These are phyloP conservation scores for Nephotettix cincticeps DNA, from an alignment of 1,140 invertebrate genomes.

Conservation along the genomic window DNA sequence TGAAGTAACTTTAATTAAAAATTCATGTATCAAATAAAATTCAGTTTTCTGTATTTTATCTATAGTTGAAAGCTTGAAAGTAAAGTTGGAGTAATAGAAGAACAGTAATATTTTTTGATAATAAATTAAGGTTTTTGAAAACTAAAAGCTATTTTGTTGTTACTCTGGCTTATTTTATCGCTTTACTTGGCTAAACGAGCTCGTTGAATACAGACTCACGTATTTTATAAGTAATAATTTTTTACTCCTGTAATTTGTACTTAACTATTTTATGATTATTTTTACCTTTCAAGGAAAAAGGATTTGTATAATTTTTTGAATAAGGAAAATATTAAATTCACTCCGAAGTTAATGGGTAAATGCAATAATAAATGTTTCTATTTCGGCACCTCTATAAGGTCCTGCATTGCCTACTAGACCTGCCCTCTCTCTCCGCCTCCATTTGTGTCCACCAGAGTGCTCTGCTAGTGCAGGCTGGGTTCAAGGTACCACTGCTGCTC, in stretches of 20 bases:
- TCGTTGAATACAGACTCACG: neutral
- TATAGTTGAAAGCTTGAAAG: too few species aligned
- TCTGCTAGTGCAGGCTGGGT: constrained; percentile 5
- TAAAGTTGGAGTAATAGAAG: too few species aligned
- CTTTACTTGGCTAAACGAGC: too few species aligned
- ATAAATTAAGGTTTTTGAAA: too few species aligned
- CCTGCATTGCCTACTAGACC: constrained; percentile 31
- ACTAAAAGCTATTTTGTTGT: too few species aligned
- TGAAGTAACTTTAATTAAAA: too few species aligned
- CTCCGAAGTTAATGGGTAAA: neutral
- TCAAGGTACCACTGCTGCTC: neutral
- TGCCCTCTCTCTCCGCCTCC: constrained; percentile 34
- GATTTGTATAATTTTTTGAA: neutral
- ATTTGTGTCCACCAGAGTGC: constrained; percentile 32
- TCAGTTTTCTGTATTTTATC: too few species aligned
- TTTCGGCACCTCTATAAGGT: constrained; percentile 22
- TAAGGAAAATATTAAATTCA: neutral
- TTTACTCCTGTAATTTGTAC: neutral
- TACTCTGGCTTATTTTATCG: too few species aligned
- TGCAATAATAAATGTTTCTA: neutral
- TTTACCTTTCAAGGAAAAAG: neutral
- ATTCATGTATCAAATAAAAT: too few species aligned
- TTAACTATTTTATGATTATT: neutral
- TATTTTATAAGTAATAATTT: neutral
- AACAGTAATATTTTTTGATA: too few species aligned